phyloP scores from a whole-genome alignment of 2,113 vertebrate genomes.

The Vulpes ferrilata region DNA sequence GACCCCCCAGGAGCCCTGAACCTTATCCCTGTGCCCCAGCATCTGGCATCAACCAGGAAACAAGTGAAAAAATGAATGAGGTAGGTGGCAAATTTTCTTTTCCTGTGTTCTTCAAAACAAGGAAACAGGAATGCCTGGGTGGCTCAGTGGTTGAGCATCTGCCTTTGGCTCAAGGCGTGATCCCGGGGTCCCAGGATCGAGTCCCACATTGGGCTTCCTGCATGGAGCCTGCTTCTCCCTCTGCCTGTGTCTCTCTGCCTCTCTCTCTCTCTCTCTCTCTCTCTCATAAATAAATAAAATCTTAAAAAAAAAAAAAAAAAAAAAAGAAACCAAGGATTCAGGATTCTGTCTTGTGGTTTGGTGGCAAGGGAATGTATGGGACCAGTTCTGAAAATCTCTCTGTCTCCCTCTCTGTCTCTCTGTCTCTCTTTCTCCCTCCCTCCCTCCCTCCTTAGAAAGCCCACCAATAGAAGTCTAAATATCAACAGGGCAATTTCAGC shows the following conservation, averaged over 20 bases:
- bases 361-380: not conserved
- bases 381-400: constrained; percentile 4
- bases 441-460: not conserved
- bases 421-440: not conserved
- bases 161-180: too few species aligned
- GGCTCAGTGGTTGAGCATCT: too few species aligned
- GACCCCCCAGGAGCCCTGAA: not conserved
- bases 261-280: too few species aligned
- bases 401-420: too few species aligned
- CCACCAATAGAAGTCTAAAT: not conserved
- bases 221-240: too few species aligned
- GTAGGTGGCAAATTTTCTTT: not conserved
- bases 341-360: not conserved
- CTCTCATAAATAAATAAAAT: too few species aligned
- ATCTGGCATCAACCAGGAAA: not conserved
- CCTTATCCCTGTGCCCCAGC: not conserved
- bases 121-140: not conserved
- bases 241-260: too few species aligned
- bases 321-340: not conserved
- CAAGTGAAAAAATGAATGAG: not conserved
- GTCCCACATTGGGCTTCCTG: too few species aligned
- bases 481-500: not conserved
- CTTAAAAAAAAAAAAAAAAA: too few species aligned
- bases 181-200: too few species aligned
- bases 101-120: not conserved